Conservation (phyloP, 2,888 invertebrate genomes). For the Nomada goodeniana region DNA sequence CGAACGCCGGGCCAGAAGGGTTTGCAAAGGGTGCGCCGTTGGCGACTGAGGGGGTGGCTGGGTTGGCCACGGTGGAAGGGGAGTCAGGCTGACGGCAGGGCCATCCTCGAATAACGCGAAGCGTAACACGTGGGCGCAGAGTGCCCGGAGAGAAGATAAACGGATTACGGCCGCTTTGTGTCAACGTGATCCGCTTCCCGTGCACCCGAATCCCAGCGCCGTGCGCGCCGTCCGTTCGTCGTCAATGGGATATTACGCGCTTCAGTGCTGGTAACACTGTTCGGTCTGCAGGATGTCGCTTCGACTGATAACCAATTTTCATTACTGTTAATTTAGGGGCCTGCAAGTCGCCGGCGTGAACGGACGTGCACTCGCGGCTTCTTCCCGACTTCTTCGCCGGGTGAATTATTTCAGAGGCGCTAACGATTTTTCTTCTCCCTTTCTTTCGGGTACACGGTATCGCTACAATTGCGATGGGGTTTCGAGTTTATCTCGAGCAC, state of each 20-base stretch:
- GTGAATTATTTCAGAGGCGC: background rate
- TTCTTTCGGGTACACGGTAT: too few relatives aligned
- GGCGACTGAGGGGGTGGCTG: background rate
- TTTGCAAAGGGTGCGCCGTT: constrained; percentile 19
- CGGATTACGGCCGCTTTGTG: constrained; percentile 85
- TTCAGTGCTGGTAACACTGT: constrained; percentile 80
- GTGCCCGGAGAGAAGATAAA: constrained; percentile 83
- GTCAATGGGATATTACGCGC: constrained; percentile 84
- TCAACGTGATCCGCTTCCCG: constrained; percentile 83
- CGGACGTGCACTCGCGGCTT: constrained; percentile 9
- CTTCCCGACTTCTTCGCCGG: background rate
- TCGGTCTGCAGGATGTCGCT: constrained; percentile 78
- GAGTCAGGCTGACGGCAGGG: constrained; percentile 36
- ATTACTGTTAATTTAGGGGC: constrained; percentile 78
- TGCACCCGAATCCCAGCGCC: constrained; percentile 78
- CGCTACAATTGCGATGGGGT: too few relatives aligned
- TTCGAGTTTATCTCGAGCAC: too few relatives aligned
- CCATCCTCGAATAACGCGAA: constrained; percentile 71
- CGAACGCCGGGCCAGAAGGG: constrained; percentile 19
- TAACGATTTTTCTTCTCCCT: background rate
- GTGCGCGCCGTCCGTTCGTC: constrained; percentile 71
- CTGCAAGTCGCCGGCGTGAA: constrained; percentile 41
- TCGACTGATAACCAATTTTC: constrained; percentile 83
- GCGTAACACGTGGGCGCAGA: constrained; percentile 77
- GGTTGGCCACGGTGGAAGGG: background rate